Base-by-base conservation (phyloP, 2,797 vertebrate genomes). In the Anguilla anguilla region DNA sequence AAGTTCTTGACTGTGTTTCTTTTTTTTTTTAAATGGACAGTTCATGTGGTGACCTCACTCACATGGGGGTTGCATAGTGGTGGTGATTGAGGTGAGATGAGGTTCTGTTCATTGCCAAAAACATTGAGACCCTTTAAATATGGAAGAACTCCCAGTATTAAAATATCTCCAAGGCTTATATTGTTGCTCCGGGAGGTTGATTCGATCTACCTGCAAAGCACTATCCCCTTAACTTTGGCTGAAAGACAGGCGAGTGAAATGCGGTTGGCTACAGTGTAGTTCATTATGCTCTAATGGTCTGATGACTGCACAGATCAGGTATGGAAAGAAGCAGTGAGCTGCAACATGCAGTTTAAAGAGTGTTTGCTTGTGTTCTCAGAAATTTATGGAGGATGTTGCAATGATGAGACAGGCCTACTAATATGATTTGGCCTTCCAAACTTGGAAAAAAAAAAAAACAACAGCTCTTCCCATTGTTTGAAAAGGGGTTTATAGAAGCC, bases 1-100 rank as follows among this genome's bases (percentile, higher is more conserved):
- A 95, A 96, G 94, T 95, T 11, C 77, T 43, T 81, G 19, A 43
- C 39, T 43, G 39, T 43, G 39, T 4, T 43, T 3, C n/a, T n/a
- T 43, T 43, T 43, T 43, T 39, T 43, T 7, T 35, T 28, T 74
- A 7, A 49, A 19, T 10, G 19, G 79, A 49, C 2, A 5, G 74
- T 77, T 19, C 2, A 31, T 6, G 15, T 5, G 35, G 74, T 46
- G 31, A 39, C 39, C 3, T 1, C 1, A 79, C 74, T 43, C 13
- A 35, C 3, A 9, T 39, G 28, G n/a, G 10, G 28, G 10, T 11
- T 11, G 11, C 6, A 74, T 15, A 74, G 25, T 13, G 2, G 5
- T 77, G 31, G 74, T 77, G 69, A 35, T 13, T 39, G 28, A 39
- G 69, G 28, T 15, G 3, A 43, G 17, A 4, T 79, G 17, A 79